Evolutionary conservation across 1,140 invertebrate genomes (phyloP).

Genomic region (Zaprionus davidi): DNA sequence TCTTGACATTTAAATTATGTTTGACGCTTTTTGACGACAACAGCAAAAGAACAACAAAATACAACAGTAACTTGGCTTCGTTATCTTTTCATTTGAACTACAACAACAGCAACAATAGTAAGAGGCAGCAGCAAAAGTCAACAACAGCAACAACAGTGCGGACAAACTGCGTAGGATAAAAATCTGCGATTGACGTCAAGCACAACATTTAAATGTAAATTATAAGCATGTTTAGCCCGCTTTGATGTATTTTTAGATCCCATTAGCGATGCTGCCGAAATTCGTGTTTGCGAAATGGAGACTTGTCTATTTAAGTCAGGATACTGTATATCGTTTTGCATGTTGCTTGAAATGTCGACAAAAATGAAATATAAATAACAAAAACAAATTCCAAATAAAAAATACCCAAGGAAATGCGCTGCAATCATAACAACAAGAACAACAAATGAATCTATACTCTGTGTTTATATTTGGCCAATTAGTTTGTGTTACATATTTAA

Average conservation of each 20-base stretch:
- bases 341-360: not conserved
- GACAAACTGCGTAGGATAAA: slow-evolving; percentile 26
- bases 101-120: slow-evolving; percentile 23
- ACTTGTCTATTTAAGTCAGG: slow-evolving; percentile 26
- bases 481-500: not conserved
- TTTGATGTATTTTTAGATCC: slow-evolving; percentile 50
- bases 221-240: slow-evolving; percentile 38
- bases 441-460: not conserved
- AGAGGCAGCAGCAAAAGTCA: not conserved
- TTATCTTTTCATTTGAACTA: slow-evolving; percentile 31
- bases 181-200: slow-evolving; percentile 62
- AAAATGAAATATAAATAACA: not conserved
- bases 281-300: slow-evolving; percentile 13
- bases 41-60: not conserved
- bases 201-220: slow-evolving; percentile 60
- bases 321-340: slow-evolving; percentile 14
- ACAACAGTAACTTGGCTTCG: slow-evolving; percentile 26
- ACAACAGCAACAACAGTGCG: not conserved
- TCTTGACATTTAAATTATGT: slow-evolving; percentile 29
- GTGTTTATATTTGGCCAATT: slow-evolving; percentile 12
- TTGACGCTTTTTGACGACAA: slow-evolving; percentile 1
- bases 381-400: not conserved
- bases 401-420: not conserved
- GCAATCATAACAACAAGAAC: not conserved
- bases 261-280: slow-evolving; percentile 20